Conservation (phyloP, 2,888 invertebrate species). For the Volucella inanis region DNA sequence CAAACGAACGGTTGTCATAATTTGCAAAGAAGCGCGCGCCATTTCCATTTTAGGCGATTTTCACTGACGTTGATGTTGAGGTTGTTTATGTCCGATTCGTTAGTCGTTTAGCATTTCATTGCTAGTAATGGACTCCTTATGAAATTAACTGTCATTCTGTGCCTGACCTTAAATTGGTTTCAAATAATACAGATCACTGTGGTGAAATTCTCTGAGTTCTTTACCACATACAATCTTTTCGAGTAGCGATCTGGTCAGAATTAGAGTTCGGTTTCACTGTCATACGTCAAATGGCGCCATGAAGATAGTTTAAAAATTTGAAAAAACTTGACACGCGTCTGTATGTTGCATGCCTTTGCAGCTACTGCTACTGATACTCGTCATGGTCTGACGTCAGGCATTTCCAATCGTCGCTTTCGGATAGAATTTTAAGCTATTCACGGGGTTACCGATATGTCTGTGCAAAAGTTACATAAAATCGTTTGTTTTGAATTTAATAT, state of each 20-base stretch:
- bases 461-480: conserved; percentile 15
- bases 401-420: neutral
- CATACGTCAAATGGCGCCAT: conserved; percentile 41
- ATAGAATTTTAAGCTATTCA: conserved; percentile 58
- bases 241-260: conserved; percentile 1
- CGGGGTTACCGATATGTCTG: neutral
- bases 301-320: conserved; percentile 1
- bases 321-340: conserved; percentile 44
- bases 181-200: conserved; percentile 26
- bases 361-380: neutral
- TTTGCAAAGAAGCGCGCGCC: conserved; percentile 66
- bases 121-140: neutral
- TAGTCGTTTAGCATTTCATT: conserved; percentile 3
- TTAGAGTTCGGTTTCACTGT: conserved; percentile 31
- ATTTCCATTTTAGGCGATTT: conserved; percentile 57
- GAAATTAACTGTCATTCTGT: neutral
- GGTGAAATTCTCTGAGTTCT: neutral
- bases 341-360: conserved; percentile 26
- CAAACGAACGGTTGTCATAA: conserved; percentile 51
- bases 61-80: conserved; percentile 8
- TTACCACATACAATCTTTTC: neutral
- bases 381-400: conserved; percentile 57
- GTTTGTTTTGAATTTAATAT: conserved; percentile 35
- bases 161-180: conserved; percentile 51
- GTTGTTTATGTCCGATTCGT: conserved; percentile 40